A percentile compares a stretch with the other conserved stretches of the same genome.
These are phyloP conservation scores for Mycalesis mineus DNA, from an alignment of 2,888 invertebrate genomes.

Conservation along the genomic window DNA sequence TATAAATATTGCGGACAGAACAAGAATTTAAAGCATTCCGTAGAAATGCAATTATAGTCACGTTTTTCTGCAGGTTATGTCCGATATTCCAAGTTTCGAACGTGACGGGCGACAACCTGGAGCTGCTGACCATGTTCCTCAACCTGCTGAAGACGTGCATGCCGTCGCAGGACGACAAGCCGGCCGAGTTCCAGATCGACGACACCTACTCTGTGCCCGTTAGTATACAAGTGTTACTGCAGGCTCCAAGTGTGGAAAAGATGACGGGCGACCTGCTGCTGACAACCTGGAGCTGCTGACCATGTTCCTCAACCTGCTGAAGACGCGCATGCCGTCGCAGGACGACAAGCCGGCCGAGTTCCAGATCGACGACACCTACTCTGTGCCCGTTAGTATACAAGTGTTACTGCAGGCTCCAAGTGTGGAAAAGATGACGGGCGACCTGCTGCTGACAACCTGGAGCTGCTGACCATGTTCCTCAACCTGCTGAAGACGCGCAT, in stretches of 20 bases:
- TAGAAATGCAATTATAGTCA: too few relatives aligned
- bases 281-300: conserved; percentile 62
- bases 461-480: conserved; percentile 84
- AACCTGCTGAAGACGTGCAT: conserved; percentile 94
- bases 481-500: conserved; percentile 94
- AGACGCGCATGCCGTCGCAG: conserved; percentile 89
- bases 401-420: conserved; percentile 88
- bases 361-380: conserved; percentile 98
- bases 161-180: conserved; percentile 90
- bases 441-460: conserved; percentile 90
- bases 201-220: conserved; percentile 98
- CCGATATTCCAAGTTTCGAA: conserved; percentile 99
- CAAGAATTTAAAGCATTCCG: too few relatives aligned
- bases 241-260: conserved; percentile 96
- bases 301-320: conserved; percentile 79
- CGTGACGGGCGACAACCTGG: conserved; percentile 96
- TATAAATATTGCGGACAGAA: too few relatives aligned
- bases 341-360: conserved; percentile 96
- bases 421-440: conserved; percentile 98
- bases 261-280: conserved; percentile 96
- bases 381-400: conserved; percentile 86
- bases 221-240: conserved; percentile 31
- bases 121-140: conserved; percentile 95
- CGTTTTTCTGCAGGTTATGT: conserved; percentile 84
- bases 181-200: conserved; percentile 98